A percentile compares a stretch with the other conserved stretches of the same genome.
Conservation (phyloP, 2,797 vertebrate genomes). For the Falco columbarius region DNA sequence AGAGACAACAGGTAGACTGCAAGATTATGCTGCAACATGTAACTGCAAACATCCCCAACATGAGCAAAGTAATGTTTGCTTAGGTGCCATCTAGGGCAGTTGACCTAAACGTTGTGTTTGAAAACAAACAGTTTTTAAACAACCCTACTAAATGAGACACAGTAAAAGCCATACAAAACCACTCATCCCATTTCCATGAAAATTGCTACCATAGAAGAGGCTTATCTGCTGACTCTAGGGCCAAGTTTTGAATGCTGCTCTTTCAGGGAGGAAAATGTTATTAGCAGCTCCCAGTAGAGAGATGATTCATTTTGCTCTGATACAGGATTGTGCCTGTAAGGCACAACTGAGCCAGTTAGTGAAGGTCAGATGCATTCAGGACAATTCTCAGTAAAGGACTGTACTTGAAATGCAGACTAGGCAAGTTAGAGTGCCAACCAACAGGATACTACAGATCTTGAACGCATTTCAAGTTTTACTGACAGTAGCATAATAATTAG, state of each 20-base stretch:
- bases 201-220: not conserved
- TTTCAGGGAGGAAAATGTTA: not conserved
- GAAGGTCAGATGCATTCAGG: not conserved
- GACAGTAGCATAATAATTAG: slow-evolving; percentile 41
- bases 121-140: not conserved
- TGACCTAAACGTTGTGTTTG: not conserved
- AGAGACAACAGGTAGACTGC: not conserved
- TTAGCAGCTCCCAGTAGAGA: not conserved
- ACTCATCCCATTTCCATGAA: not conserved
- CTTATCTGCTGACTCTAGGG: not conserved
- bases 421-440: not conserved
- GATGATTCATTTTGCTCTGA: not conserved
- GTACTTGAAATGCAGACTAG: slow-evolving; percentile 6
- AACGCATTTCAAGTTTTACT: slow-evolving; percentile 14
- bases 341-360: not conserved
- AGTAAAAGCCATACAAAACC: not conserved
- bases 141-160: not conserved
- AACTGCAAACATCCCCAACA: not conserved
- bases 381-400: not conserved
- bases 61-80: not conserved
- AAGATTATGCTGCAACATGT: not conserved
- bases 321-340: not conserved
- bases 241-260: not conserved
- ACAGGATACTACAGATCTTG: slow-evolving; percentile 7
- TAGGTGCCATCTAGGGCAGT: not conserved